Base-by-base conservation (phyloP, 2,797 vertebrate species). In the Pseudomugil gertrudae region DNA sequence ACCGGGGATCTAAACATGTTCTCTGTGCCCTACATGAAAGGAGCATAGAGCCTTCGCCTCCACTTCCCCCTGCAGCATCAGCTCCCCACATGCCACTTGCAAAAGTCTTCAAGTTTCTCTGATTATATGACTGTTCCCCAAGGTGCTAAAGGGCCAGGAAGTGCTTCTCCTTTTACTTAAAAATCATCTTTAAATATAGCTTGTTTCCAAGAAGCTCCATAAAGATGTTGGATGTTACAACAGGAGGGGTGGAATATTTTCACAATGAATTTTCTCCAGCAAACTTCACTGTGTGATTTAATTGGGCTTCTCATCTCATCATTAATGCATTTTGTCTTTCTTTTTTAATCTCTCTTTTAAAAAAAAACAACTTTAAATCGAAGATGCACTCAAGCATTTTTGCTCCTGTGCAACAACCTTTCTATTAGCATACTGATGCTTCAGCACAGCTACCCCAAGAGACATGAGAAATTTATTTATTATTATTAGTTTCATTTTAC, bases 11-110 rank as follows among this genome's bases (percentile, higher is more conserved):
- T 83, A 62, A 76, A 88, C 80, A 80, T 71, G 82, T 70, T 88
- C 79, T 74, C 80, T 69, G 67, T 83, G 83, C 76, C 84, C 74
- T 74, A 80, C 80, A 81, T 87, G 76, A 89, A 82, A 89, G 76
- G 55, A 68, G 75, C 36, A 5, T 36, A 66, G 61, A 57, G 57
- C 67, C 79, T 78, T 36, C 69, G 78, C 76, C 69, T 79, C 76
- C 69, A 71, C 47, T 66, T 79, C 65, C 57, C 74, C 74, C 74
- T 67, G 40, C 69, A 66, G 58, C 77, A 50, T 30, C 74, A 54
- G 60, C 76, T 74, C 68, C 63, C 66, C 67, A 54, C 38, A 27
- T 65, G 4, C 23, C 32, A 11, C 66, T 57, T 35, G 33, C 57
- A 62, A 72, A 72, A 3, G n/a, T 65, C 62, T 47, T 52, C 50